Base-by-base conservation (phyloP, 2,888 invertebrate species). In the Agapostemon virescens region DNA sequence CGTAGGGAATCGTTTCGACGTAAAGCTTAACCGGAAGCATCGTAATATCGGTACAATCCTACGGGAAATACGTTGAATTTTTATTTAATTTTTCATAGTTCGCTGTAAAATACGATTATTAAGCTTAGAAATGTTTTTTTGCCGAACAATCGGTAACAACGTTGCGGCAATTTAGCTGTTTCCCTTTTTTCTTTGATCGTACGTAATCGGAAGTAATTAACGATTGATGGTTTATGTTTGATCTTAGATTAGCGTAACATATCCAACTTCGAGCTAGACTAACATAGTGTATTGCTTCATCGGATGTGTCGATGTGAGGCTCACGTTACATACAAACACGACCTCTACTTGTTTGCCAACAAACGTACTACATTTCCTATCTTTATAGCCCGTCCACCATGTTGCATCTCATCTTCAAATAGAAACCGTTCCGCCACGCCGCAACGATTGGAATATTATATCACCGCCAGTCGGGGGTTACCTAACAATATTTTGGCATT, bases 271-370 rank as follows among this genome's bases (percentile, higher is more conserved):
- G 72, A 55, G 72, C 78, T 55, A 74, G 68, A 52, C 77, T 66
- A 76, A 76, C 74, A 70, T 40, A 75, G 42, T 30, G 66, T 40
- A 76, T 85, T 85, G 82, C 84, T 69, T 85, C 85, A 85, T 83
- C 72, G 74, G 36, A 70, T 66, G 67, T 81, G 74, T 69, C 76
- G 82, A 79, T 84, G 82, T 69, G 79, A 64, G 58, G 66, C 83
- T 82, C 84, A 55, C 81, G 77, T 87, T 83, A 79, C 82, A 84
- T 82, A 84, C 81, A 85, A 85, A 84, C 87, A 84, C 86, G 86
- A 85, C 83, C 85, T 88, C 84, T 80, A 81, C 86, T 87, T 85
- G 86, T 85, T 87, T 88, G 84, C 86, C 85, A 87, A 86, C 86
- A 85, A 84, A 85, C 84, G 81, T 78, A 69, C 81, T 81, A 74